These are phyloP conservation scores for Drosophila atroscutellata DNA, from an alignment of 2,888 invertebrate genomes.

Conservation along the genomic window DNA sequence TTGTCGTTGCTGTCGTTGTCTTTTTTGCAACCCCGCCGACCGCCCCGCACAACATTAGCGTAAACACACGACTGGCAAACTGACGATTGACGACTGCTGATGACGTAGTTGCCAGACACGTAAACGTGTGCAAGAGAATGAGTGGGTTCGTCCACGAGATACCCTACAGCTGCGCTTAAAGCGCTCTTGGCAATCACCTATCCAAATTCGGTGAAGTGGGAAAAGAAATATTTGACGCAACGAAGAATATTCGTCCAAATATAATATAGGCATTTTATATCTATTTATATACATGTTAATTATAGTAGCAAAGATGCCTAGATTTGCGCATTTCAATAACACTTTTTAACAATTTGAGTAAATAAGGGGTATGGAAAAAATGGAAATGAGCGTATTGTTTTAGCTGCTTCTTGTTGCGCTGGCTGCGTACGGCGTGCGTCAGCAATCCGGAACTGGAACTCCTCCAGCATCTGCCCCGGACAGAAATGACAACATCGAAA, in stretches of 20 bases:
- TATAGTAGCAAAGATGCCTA: background rate
- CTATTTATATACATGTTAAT: background rate
- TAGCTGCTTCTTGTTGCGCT: constrained; percentile 42
- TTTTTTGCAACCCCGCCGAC: background rate
- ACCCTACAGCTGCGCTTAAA: constrained; percentile 17
- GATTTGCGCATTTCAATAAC: background rate
- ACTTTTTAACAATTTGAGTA: background rate
- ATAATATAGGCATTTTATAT: background rate
- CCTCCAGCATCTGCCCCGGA: constrained; percentile 19
- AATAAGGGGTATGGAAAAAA: background rate
- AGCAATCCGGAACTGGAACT: constrained; percentile 58
- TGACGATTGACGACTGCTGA: constrained; percentile 39
- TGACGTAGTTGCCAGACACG: constrained; percentile 44
- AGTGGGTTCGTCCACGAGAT: constrained; percentile 1
- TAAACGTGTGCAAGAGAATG: background rate
- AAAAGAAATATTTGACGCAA: background rate
- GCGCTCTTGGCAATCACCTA: background rate
- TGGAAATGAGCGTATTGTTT: constrained; percentile 21
- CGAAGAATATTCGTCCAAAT: background rate
- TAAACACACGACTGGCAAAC: constrained; percentile 26
- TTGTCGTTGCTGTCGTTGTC: constrained; percentile 15
- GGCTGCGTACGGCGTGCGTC: constrained; percentile 38
- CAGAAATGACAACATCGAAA: constrained; percentile 18
- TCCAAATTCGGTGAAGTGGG: background rate
- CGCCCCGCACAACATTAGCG: constrained; percentile 1